Evolutionary conservation across 2,797 vertebrate species (phyloP).

Genomic region (Falco naumanni): DNA sequence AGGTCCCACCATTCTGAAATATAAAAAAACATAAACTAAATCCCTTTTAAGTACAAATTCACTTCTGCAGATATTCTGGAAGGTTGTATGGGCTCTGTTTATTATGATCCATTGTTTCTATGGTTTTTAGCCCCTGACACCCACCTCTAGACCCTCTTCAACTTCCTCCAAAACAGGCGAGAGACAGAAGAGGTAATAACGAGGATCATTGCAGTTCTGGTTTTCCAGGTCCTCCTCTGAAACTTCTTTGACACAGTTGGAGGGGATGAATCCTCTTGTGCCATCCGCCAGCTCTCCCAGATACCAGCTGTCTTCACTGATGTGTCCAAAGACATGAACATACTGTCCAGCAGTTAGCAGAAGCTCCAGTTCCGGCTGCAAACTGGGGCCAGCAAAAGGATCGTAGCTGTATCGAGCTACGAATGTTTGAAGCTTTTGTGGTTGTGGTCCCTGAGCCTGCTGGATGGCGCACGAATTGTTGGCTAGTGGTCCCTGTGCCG

Average conservation of each 20-base stretch:
- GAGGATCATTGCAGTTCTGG: not conserved
- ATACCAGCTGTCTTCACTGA: not conserved
- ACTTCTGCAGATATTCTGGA: not conserved
- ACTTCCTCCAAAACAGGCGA: not conserved
- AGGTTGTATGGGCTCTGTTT: accelerated
- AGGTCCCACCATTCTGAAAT: not conserved
- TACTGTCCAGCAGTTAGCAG: not conserved
- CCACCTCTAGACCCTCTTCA: not conserved
- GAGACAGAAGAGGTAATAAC: not conserved
- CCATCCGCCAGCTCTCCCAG: not conserved
- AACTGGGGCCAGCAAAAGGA: too few relatives aligned
- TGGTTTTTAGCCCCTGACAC: not conserved
- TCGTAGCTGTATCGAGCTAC: too few relatives aligned
- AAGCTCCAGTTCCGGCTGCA: not conserved
- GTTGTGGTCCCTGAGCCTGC: too few relatives aligned
- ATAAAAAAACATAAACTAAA: not conserved
- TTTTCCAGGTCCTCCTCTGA: not conserved
- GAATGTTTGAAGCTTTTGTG: too few relatives aligned
- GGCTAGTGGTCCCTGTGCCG: too few relatives aligned
- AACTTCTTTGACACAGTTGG: not conserved
- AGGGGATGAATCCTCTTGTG: not conserved
- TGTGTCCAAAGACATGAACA: not conserved
- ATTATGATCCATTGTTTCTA: not conserved
- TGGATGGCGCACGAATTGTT: too few relatives aligned
- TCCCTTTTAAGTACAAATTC: not conserved